Evolutionary conservation across 2,797 vertebrate genomes (phyloP), one percentile per base, ranked within the genome.

Genomic region (Gymnopithys bicolor): DNA sequence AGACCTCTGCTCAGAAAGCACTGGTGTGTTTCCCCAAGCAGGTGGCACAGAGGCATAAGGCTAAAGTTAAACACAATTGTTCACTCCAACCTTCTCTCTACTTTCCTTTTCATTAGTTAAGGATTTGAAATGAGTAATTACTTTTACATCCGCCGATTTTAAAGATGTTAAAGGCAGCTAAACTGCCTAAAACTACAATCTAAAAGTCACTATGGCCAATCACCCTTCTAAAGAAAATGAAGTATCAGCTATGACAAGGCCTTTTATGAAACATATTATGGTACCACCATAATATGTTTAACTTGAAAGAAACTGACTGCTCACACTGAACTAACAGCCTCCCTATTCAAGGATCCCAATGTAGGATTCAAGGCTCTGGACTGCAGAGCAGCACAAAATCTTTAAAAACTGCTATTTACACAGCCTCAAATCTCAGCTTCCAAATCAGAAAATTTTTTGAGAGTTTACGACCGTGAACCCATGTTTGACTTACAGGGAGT

Each of bases 401-500:
- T 52, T 70, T 87, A 76, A 95, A 86, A 46, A 1, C 3, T 32
- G 19, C 13, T 60, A 10, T 27, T 81, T 66, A 58, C 49, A 89
- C 22, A 82, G 79, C 52, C 37, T 45, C 37, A 37, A 76, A 70
- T 55, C 53, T 68, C 58, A 69, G 39, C n/a, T 41, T 70, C 21
- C 45, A 32, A 82, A 73, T 33, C 15, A 71, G 52, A 69, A 80
- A 60, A 51, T 37, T 33, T 60, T 51, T 39, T 28, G 19, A 45
- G 49, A 80, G 25, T n/a, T 32, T 21, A 71, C 62, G 49, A 60
- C 9, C 7, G 35, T 9, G 51, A 88, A 32, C 6, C 13, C n/a
- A 27, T 4, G 9, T n/a, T 35, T 88, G 87, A 98, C 98, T 96
- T 97, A 98, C 98, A 80, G 97, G 98, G 63, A 98, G 96, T 76